These are phyloP conservation scores for Tanytarsus gracilentus DNA, from an alignment of 2,888 invertebrate species.

Conservation along the genomic window DNA sequence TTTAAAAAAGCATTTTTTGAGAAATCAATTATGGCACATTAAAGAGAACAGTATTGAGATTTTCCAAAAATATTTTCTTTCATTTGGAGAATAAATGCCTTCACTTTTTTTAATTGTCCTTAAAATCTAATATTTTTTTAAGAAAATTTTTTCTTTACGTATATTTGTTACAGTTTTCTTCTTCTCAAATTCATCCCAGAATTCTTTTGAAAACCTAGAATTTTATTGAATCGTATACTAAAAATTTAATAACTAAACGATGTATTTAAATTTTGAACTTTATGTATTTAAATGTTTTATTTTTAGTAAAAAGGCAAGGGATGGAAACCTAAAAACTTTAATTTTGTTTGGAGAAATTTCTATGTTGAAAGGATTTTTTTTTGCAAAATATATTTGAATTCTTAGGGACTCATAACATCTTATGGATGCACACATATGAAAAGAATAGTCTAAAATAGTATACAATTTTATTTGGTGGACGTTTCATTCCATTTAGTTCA, in stretches of 20 bases:
- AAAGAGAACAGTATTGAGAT: constrained; percentile 31
- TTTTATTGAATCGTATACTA: constrained; percentile 22
- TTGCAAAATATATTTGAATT: no score
- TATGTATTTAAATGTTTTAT: no score
- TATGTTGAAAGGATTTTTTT: no score
- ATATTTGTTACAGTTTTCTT: constrained; percentile 23
- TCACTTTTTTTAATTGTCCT: neutral
- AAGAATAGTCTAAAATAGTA: neutral
- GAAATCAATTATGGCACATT: constrained; percentile 32
- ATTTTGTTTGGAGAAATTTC: no score
- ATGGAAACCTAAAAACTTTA: no score
- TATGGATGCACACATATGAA: no score
- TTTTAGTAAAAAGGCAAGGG: no score
- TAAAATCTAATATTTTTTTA: neutral
- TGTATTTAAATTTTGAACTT: no score
- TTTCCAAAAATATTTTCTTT: constrained; percentile 9
- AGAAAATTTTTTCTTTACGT: constrained; percentile 14
- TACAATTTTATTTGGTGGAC: constrained; percentile 16
- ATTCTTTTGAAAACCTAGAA: neutral
- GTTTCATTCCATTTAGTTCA: neutral
- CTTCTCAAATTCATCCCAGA: neutral
- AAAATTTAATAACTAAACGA: constrained; percentile 2
- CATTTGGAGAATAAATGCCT: neutral
- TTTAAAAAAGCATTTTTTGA: constrained; percentile 18
- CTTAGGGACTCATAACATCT: no score